Conservation (phyloP, 2,797 vertebrate genomes). For the Catamblyrhynchus diadema region DNA sequence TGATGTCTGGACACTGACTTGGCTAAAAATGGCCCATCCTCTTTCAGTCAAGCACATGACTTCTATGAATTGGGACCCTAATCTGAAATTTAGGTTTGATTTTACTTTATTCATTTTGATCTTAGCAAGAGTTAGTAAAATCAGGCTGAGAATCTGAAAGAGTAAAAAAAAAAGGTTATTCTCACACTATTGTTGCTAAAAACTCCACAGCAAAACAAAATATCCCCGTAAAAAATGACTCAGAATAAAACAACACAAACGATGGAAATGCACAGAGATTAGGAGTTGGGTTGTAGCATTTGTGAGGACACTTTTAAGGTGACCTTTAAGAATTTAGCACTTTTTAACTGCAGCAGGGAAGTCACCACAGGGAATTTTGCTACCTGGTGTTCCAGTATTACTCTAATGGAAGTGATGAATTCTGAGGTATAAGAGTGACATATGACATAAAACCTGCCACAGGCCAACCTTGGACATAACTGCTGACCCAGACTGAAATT, state of each 20-base stretch:
- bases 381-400: not conserved
- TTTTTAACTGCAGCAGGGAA: not conserved
- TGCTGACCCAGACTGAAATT: not conserved
- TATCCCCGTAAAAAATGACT: accelerated
- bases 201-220: accelerated
- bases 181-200: not conserved
- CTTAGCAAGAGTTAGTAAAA: not conserved
- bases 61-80: not conserved
- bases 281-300: not conserved
- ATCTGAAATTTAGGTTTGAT: not conserved
- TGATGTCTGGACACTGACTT: not conserved
- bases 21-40: not conserved
- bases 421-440: not conserved
- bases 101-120: not conserved
- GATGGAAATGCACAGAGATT: not conserved
- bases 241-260: not conserved
- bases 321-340: not conserved
- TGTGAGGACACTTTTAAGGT: not conserved
- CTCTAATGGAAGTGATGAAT: not conserved
- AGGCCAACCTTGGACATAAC: not conserved
- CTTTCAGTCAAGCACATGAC: not conserved
- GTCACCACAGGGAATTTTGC: not conserved
- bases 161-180: not conserved
- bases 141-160: not conserved
- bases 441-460: not conserved